Conservation (phyloP, 2,797 vertebrate genomes). For the Scomberomorus guttatus region DNA sequence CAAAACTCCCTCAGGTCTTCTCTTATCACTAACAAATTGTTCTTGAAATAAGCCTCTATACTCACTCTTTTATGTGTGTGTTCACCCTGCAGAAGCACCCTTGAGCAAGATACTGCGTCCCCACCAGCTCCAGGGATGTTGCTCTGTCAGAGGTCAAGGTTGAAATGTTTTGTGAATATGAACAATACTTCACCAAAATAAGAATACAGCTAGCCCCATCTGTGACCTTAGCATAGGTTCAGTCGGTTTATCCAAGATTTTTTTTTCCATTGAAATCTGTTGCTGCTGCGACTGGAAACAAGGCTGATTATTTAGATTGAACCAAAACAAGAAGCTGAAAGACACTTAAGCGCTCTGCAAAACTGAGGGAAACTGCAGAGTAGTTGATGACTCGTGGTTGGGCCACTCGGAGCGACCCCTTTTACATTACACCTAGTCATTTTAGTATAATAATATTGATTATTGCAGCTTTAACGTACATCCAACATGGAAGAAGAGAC, state of each 20-base stretch:
- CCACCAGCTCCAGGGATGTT: neutral
- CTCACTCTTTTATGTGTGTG: neutral
- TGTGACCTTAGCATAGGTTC: too few species aligned
- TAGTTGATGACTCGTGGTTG: too few species aligned
- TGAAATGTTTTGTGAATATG: neutral
- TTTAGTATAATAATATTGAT: neutral
- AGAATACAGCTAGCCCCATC: neutral
- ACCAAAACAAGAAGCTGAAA: conserved; percentile 8
- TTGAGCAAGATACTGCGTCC: neutral
- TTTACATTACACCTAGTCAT: too few species aligned
- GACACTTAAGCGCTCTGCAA: neutral
- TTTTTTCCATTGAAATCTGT: too few species aligned
- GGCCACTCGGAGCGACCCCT: too few species aligned
- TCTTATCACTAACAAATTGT: neutral
- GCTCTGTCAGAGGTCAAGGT: neutral
- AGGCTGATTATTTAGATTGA: neutral
- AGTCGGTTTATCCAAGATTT: too few species aligned
- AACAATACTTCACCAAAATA: neutral
- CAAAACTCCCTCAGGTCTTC: neutral
- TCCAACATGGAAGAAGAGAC: neutral
- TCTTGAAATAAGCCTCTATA: neutral
- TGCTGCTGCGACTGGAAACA: too few species aligned
- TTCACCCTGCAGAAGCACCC: neutral
- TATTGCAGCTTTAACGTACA: neutral
- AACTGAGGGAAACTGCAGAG: neutral